Evolutionary conservation across 2,888 invertebrate species (phyloP).

Genomic region (Hedya salicella): DNA sequence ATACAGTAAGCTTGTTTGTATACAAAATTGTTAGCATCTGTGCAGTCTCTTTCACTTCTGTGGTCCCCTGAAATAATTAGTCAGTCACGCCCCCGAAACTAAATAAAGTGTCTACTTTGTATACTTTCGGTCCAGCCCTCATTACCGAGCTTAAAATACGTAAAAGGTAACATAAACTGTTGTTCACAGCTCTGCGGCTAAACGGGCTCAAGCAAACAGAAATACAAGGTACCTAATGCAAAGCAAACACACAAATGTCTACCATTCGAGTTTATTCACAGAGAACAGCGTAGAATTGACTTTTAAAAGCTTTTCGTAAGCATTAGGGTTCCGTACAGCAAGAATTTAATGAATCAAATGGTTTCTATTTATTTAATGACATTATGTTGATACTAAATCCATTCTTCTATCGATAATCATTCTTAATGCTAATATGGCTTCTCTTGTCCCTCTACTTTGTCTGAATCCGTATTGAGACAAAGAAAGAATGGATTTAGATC

Average conservation of each 20-base stretch:
- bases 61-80: slow-evolving; percentile 8
- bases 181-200: slow-evolving; percentile 29
- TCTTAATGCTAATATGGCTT: too few species aligned
- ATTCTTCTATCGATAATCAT: too few species aligned
- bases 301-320: slow-evolving; percentile 58
- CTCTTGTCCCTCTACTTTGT: too few species aligned
- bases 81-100: slow-evolving; percentile 3
- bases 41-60: neutral
- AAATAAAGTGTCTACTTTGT: slow-evolving; percentile 12
- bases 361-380: too few species aligned
- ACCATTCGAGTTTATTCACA: slow-evolving; percentile 40
- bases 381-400: too few species aligned
- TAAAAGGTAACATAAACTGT: slow-evolving; percentile 28
- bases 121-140: slow-evolving; percentile 5
- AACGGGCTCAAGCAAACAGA: slow-evolving; percentile 36
- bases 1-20: neutral
- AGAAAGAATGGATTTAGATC: too few species aligned
- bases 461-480: too few species aligned
- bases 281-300: slow-evolving; percentile 37
- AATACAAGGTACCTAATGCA: slow-evolving; percentile 41
- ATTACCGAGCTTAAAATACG: slow-evolving; percentile 17
- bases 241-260: slow-evolving; percentile 41
- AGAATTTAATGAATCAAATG: neutral
- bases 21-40: neutral
- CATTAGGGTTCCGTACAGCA: slow-evolving; percentile 42